Base-by-base conservation (phyloP, 2,888 invertebrate genomes). In the Parnassius apollo region DNA sequence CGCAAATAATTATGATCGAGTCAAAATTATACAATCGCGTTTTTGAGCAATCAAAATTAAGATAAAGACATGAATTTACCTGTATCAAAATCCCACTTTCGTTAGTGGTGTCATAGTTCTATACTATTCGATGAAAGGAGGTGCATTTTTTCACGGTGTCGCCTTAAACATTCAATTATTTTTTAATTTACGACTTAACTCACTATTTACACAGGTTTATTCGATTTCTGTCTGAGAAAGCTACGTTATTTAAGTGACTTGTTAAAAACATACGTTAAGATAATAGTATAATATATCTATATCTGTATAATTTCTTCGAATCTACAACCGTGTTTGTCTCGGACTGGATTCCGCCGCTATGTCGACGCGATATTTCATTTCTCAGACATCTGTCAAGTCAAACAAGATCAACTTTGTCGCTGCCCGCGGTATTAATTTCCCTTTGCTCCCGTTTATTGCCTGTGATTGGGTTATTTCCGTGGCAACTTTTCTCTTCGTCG, bases 391-490 rank as follows among this genome's bases (percentile, higher is more conserved):
- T 87, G 87, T 88, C 86, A 86, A 75, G 79, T 67, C 72, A 78
- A 80, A 84, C 83, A 78, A 81, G 82, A 84, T 83, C 82, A 81
- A 83, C 81, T 85, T 83, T 83, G 87, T 85, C 79, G 80, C 77
- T 75, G 78, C 78, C 78, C 78, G 80, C 78, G 75, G 78, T 88
- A 86, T 86, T 87, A 88, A 88, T 87, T 86, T 86, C 78, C 82
- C 76, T 82, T 81, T 80, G 77, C 86, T 81, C 75, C 76, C 75
- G 76, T 80, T 86, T 85, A 88, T 85, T 83, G 84, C 76, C 75
- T 76, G 75, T 83, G 83, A 88, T 88, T 88, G 86, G 84, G 86
- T 89, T 87, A 88, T 86, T 83, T 84, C 82, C 80, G 80, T 78
- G 76, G 78, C 78, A 77, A 82, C 77, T 82, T 81, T 81, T 80